phyloP scores from a whole-genome alignment of 2,797 vertebrate species.

The Eleutherodactylus coqui region DNA sequence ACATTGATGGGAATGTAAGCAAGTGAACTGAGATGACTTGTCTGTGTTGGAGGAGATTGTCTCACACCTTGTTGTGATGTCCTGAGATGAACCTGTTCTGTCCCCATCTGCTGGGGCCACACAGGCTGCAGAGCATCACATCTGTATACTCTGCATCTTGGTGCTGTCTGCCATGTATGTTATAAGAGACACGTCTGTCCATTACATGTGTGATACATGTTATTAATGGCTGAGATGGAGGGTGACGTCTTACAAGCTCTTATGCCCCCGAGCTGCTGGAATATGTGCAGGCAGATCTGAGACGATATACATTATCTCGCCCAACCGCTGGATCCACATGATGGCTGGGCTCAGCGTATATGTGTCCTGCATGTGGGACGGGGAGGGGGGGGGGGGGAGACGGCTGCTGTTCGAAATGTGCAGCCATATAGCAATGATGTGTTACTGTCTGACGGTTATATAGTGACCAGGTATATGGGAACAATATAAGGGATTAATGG shows the following conservation, averaged over 20 bases:
- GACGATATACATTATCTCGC: no score
- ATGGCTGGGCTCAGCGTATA: no score
- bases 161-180: neutral
- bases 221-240: neutral
- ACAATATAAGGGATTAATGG: no score
- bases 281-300: neutral
- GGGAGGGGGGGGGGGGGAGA: no score
- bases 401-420: no score
- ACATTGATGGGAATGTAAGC: neutral
- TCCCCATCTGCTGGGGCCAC: slow-evolving; percentile 2
- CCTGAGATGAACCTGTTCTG: neutral
- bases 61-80: slow-evolving; percentile 6
- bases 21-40: slow-evolving; percentile 30
- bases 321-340: no score
- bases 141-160: neutral
- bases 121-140: neutral
- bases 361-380: no score
- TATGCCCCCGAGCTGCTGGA: neutral
- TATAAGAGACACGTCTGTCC: neutral
- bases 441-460: no score
- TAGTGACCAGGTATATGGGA: no score
- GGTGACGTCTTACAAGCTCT: no score
- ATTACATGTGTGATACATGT: neutral
- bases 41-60: neutral
- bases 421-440: no score